Conservation (phyloP, 2,888 invertebrate species). For the Bugula neritina region DNA sequence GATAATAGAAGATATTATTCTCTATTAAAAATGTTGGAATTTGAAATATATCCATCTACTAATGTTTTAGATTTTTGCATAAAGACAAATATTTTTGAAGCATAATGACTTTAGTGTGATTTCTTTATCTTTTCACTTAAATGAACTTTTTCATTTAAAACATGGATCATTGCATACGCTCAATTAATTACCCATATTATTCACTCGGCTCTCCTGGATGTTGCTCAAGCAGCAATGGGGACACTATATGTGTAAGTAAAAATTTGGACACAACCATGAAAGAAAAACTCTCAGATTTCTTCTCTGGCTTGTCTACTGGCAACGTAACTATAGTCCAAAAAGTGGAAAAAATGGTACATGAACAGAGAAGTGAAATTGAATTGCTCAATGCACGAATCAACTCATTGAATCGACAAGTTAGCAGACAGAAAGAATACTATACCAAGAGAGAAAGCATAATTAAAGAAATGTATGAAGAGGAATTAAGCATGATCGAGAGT, state of each 20-base stretch:
- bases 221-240: not conserved
- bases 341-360: slow-evolving; percentile 12
- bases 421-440: slow-evolving; percentile 16
- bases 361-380: slow-evolving; percentile 5
- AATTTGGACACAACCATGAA: not conserved
- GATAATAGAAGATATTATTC: too few species aligned
- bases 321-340: slow-evolving; percentile 6
- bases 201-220: not conserved
- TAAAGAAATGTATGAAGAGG: slow-evolving; percentile 25
- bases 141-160: too few species aligned
- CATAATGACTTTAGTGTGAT: too few species aligned
- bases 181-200: not conserved
- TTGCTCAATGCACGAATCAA: not conserved
- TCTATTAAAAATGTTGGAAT: too few species aligned
- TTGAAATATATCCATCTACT: too few species aligned
- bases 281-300: not conserved
- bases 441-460: slow-evolving; percentile 1
- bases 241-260: not conserved
- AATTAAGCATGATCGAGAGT: slow-evolving; percentile 9
- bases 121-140: too few species aligned
- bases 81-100: too few species aligned
- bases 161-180: too few species aligned
- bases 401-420: not conserved
- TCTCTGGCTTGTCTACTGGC: not conserved
- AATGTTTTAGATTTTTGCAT: too few species aligned